phyloP scores from a whole-genome alignment of 2,797 vertebrate species.

The Psittacula echo region DNA sequence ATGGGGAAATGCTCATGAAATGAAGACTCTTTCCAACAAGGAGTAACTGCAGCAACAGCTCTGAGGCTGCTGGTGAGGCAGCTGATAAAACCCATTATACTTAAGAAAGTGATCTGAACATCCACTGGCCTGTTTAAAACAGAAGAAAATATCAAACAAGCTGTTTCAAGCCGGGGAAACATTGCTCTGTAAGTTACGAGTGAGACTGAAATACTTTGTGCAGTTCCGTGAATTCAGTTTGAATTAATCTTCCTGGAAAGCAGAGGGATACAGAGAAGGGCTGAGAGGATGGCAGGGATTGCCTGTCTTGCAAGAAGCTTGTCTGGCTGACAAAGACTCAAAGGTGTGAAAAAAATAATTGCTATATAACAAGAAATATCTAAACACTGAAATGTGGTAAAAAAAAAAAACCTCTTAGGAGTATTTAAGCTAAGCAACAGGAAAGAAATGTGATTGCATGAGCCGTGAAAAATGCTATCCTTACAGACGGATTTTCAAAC shows the following conservation, averaged over 20 bases:
- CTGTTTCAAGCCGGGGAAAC: neutral
- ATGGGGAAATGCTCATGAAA: neutral
- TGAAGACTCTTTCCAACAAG: neutral
- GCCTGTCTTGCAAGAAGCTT: neutral
- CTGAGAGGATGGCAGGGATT: neutral
- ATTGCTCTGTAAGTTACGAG: neutral
- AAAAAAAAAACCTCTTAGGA: accelerated
- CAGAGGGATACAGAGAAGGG: neutral
- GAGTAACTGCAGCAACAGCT: neutral
- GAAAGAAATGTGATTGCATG: neutral
- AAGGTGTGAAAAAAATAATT: neutral
- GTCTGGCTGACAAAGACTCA: neutral
- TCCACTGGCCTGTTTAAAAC: too few relatives aligned
- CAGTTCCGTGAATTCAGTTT: neutral
- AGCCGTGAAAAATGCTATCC: neutral
- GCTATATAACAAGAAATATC: neutral
- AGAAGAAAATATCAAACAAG: neutral
- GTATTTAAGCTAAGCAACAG: neutral
- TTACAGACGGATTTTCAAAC: neutral
- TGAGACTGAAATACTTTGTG: neutral
- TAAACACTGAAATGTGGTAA: neutral
- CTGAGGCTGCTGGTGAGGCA: neutral
- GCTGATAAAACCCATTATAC: neutral
- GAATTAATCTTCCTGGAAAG: neutral
- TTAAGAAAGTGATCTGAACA: neutral